Evolutionary conservation across 2,888 invertebrate genomes (phyloP).

Genomic region (Oasisia sp.): DNA sequence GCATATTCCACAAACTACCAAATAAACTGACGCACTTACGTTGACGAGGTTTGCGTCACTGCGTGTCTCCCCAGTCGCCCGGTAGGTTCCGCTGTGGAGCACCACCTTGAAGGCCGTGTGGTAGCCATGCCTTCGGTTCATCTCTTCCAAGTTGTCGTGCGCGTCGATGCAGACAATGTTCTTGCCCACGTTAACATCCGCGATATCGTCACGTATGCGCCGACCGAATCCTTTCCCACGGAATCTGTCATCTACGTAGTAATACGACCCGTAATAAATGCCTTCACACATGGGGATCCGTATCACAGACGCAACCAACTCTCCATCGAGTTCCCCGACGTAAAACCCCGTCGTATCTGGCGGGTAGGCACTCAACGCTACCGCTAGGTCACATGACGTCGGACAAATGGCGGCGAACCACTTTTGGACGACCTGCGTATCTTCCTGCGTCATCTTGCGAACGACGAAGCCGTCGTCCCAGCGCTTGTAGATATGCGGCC

Average conservation of each 20-base stretch:
- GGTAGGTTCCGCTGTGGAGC: slow-evolving; percentile 22
- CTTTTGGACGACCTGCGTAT: slow-evolving; percentile 29
- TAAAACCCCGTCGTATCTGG: slow-evolving; percentile 18
- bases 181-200: slow-evolving; percentile 28
- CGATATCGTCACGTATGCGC: slow-evolving; percentile 31
- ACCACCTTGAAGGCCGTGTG: slow-evolving; percentile 28
- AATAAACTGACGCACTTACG: background rate
- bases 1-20: too few relatives aligned
- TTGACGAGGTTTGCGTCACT: background rate
- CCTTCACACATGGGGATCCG: slow-evolving; percentile 22
- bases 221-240: slow-evolving; percentile 24
- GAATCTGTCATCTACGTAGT: slow-evolving; percentile 26
- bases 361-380: slow-evolving; percentile 30
- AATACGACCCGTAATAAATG: slow-evolving; percentile 31
- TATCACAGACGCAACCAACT: slow-evolving; percentile 27
- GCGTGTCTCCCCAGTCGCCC: background rate
- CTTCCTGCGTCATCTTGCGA: slow-evolving; percentile 31
- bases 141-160: slow-evolving; percentile 31
- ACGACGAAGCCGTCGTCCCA: slow-evolving; percentile 35
- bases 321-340: slow-evolving; percentile 28
- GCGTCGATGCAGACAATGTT: slow-evolving; percentile 33
- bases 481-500: background rate
- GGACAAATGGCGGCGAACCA: slow-evolving; percentile 35
- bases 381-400: slow-evolving; percentile 35
- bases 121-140: slow-evolving; percentile 31